Base-by-base conservation (phyloP, 2,888 invertebrate genomes). In the Lepidonotus clava region DNA sequence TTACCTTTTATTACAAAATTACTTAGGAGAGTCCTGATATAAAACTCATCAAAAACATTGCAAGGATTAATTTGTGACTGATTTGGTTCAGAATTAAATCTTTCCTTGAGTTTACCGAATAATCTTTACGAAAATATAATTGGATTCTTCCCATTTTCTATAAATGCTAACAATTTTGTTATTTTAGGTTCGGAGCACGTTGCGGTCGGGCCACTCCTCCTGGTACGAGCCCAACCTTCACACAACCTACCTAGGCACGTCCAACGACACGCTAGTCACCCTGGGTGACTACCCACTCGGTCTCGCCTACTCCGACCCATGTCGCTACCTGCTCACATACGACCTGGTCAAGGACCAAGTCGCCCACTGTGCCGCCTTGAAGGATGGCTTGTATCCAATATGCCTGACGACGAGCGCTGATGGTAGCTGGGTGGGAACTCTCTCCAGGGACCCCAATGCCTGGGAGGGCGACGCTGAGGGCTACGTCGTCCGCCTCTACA, bases 191-290 rank as follows among this genome's bases (percentile, higher is more conserved):
- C 71, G 80, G 4, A 80, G 80, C 46, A 41, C n/a, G 80, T 46
- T 80, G 1, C 28, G 80, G 4, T 80, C 80, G 1, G 80, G 80
- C 1, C 80, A 80, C 46, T 80, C 80, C 24, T 80, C 80, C 0
- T 85, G 85, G 85, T 85, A 85, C 32, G 85, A 85, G 28, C 85
- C 85, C 6, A 71, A 66, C 32, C 41, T 85, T 11, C 71, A 67
- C 8, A 21, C 51, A 36, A 34, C 67, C 24, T 85, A 40, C 32
- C 28, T 85, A 28, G 71, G 51, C 6, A 28, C 85, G 28, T 21
- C 61, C 18, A 76, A 46, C n/a, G 40, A 46, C 21, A 41, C 32
- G 1, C 41, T 85, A 1, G 71, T 85, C 6, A 71, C 46, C 14
- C 51, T 85, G 0, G 85, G 85, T 4, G 85, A 85, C 18, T 66